phyloP scores from a whole-genome alignment of 1,140 invertebrate species.

The Drosophila novamexicana region DNA sequence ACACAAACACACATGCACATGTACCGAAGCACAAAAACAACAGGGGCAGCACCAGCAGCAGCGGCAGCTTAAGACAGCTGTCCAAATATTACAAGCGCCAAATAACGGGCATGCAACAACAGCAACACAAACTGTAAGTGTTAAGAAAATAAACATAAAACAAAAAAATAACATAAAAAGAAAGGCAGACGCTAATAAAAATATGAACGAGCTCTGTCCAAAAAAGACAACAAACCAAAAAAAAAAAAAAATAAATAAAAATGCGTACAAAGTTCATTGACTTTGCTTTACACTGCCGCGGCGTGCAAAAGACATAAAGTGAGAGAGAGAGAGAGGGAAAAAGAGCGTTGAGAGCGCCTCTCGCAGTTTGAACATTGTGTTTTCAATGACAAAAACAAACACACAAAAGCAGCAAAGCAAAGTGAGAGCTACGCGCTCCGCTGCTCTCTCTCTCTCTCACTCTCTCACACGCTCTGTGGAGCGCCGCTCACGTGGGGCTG shows the following conservation, averaged over 20 bases:
- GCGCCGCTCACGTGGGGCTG: constrained; percentile 44
- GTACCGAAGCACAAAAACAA: constrained; percentile 5
- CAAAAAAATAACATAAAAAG: constrained; percentile 53
- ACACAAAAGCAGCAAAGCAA: neutral
- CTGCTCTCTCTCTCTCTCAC: neutral
- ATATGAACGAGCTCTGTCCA: constrained; percentile 44
- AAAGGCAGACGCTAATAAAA: constrained; percentile 52
- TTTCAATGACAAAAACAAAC: constrained; percentile 49
- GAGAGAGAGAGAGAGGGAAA: neutral
- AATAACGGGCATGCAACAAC: constrained; percentile 46
- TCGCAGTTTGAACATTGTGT: constrained; percentile 35
- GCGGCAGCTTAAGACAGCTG: constrained; percentile 50
- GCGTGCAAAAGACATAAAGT: constrained; percentile 25
- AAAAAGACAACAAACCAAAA: constrained; percentile 26
- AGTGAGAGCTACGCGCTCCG: constrained; percentile 2
- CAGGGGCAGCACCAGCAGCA: constrained; percentile 19
- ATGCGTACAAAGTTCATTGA: constrained; percentile 82
- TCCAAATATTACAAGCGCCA: constrained; percentile 67
- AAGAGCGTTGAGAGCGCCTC: constrained; percentile 7
- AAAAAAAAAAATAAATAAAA: constrained; percentile 45
- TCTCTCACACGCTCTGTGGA: neutral
- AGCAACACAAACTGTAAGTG: constrained; percentile 54
- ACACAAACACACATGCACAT: constrained; percentile 5
- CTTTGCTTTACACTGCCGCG: constrained; percentile 67
- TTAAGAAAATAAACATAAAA: constrained; percentile 66